Conservation (phyloP, 2,113 vertebrate species). For the Alexandromys fortis region DNA sequence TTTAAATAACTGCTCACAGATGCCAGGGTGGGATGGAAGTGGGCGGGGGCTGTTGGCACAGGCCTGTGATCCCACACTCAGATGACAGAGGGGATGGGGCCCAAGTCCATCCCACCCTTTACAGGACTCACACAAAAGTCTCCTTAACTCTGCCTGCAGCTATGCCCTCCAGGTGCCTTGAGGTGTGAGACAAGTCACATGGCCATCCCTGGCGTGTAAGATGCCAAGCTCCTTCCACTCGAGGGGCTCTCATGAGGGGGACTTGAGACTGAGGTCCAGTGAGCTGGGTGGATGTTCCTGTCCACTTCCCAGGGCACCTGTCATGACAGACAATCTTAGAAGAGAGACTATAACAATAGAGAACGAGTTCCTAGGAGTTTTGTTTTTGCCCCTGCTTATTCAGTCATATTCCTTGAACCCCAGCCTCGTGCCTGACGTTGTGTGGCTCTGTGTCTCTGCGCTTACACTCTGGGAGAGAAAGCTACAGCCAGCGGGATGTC, state of each 20-base stretch:
- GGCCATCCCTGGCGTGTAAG: neutral
- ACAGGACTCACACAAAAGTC: too few species aligned
- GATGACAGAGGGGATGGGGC: neutral
- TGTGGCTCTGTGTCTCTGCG: neutral
- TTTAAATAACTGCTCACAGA: neutral
- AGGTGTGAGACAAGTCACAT: neutral
- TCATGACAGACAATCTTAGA: neutral
- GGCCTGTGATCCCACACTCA: neutral
- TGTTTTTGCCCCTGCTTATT: neutral
- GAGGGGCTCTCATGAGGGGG: neutral
- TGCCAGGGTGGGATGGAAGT: neutral
- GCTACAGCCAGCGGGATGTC: neutral
- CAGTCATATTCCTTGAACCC: neutral
- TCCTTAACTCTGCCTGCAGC: too few species aligned
- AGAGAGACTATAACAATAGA: neutral
- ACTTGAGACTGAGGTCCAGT: neutral
- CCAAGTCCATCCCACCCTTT: neutral
- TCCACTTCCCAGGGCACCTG: neutral
- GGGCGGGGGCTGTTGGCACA: neutral
- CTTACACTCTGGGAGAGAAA: neutral
- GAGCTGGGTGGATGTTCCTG: neutral
- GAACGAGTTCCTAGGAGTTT: neutral
- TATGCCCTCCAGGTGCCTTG: neutral
- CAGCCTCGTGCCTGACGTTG: neutral
- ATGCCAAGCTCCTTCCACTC: neutral